phyloP scores from a whole-genome alignment of 2,797 vertebrate genomes.

The Ctenopoma multispine region DNA sequence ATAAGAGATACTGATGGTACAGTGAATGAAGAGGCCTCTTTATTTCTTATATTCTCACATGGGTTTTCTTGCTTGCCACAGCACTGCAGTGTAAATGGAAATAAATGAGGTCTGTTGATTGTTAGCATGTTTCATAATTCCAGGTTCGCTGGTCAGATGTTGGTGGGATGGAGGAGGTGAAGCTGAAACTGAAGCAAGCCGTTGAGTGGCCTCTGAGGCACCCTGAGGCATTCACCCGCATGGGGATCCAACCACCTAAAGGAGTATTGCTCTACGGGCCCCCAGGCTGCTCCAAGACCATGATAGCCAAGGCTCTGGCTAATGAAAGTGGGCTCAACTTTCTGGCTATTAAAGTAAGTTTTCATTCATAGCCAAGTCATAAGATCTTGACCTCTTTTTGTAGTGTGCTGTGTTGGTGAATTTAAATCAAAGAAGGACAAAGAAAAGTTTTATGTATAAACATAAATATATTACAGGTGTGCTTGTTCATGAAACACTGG shows the following conservation, averaged over 20 bases:
- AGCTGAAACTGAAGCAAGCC: slow-evolving; percentile 94
- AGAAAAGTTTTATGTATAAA: too few species aligned
- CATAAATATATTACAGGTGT: too few species aligned
- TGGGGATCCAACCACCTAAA: slow-evolving; percentile 95
- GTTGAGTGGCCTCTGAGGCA: slow-evolving; percentile 97
- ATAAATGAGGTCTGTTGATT: background rate
- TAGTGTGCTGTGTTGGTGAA: too few species aligned
- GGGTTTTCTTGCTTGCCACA: too few species aligned
- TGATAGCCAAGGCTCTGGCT: slow-evolving; percentile 97
- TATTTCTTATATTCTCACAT: too few species aligned
- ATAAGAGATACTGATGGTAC: too few species aligned
- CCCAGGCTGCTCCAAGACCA: slow-evolving; percentile 97
- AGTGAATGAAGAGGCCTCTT: too few species aligned
- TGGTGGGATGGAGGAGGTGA: slow-evolving; percentile 93
- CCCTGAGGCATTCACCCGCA: slow-evolving; percentile 90
- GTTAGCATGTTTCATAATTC: background rate
- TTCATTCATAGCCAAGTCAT: background rate
- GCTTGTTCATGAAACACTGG: too few species aligned
- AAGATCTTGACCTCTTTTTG: background rate
- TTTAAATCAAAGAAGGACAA: too few species aligned
- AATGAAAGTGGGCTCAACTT: slow-evolving; percentile 97
- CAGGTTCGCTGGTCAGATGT: slow-evolving; percentile 97
- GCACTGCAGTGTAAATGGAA: background rate
- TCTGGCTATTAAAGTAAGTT: slow-evolving; percentile 92
- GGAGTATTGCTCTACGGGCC: slow-evolving; percentile 96